Percentiles rank a stretch among this genome's conserved stretches.
These are phyloP conservation scores for Apodemia hepburni DNA, from an alignment of 2,888 invertebrate genomes.

Conservation along the genomic window DNA sequence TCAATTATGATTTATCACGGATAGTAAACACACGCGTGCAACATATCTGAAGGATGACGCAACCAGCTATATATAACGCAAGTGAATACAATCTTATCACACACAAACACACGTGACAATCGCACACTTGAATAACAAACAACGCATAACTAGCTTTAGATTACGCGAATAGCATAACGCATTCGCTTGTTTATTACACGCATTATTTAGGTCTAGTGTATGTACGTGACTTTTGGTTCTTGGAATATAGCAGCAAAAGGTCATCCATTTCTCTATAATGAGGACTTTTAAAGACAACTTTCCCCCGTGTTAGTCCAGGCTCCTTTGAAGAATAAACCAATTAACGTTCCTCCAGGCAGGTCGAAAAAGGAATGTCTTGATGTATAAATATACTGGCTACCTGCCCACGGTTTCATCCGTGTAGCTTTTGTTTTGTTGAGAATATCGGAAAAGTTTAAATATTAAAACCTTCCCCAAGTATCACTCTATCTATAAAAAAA, in stretches of 20 bases:
- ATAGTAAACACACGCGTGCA: constrained; percentile 7
- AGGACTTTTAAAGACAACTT: too few relatives aligned
- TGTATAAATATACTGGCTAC: too few relatives aligned
- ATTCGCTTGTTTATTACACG: constrained; percentile 7
- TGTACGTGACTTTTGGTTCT: neutral
- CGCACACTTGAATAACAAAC: constrained; percentile 9
- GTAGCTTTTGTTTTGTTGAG: too few relatives aligned
- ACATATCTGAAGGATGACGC: neutral
- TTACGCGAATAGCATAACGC: neutral
- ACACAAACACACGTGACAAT: constrained; percentile 6
- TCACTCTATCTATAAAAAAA: too few relatives aligned
- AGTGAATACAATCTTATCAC: constrained; percentile 8
- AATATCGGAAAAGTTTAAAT: too few relatives aligned
- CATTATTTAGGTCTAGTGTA: constrained; percentile 5
- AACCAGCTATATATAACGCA: constrained; percentile 2
- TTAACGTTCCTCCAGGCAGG: too few relatives aligned
- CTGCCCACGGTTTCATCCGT: too few relatives aligned
- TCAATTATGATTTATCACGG: constrained; percentile 1
- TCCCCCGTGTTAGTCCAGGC: too few relatives aligned
- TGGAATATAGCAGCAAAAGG: neutral
- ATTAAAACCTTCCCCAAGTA: too few relatives aligned
- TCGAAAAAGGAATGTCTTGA: too few relatives aligned
- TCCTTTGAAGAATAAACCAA: too few relatives aligned
- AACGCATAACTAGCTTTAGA: neutral
- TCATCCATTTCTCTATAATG: neutral